These are phyloP conservation scores for Drosophila niveifrons DNA, from an alignment of 2,888 invertebrate species.

Conservation along the genomic window DNA sequence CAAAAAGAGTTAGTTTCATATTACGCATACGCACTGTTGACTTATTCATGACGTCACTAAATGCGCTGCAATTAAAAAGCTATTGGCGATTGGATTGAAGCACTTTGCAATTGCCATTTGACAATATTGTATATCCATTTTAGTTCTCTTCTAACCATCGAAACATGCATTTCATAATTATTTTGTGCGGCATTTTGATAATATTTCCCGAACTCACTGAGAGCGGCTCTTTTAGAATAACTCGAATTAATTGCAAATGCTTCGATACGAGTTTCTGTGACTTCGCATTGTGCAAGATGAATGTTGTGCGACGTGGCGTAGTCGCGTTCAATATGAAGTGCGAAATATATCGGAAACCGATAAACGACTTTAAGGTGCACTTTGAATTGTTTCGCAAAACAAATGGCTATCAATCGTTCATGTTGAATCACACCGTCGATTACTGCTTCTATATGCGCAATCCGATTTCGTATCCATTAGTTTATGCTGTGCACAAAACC, in stretches of 20 bases:
- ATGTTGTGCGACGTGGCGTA: slow-evolving; percentile 40
- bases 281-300: slow-evolving; percentile 51
- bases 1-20: too few relatives aligned
- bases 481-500: slow-evolving; percentile 42
- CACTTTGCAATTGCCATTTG: too few relatives aligned
- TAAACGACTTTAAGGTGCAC: slow-evolving; percentile 42
- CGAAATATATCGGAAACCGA: slow-evolving; percentile 27
- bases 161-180: not conserved
- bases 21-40: too few relatives aligned
- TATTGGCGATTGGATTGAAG: too few relatives aligned
- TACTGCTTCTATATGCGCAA: slow-evolving; percentile 61
- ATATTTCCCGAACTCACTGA: not conserved
- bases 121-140: not conserved
- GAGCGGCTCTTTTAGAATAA: slow-evolving; percentile 8
- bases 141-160: not conserved
- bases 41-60: too few relatives aligned
- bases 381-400: slow-evolving; percentile 55
- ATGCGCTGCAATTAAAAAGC: too few relatives aligned
- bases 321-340: slow-evolving; percentile 34
- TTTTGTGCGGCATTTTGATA: not conserved
- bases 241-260: slow-evolving; percentile 42
- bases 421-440: slow-evolving; percentile 59
- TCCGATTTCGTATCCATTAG: slow-evolving; percentile 42
- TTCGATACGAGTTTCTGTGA: slow-evolving; percentile 21
- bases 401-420: slow-evolving; percentile 54